Conservation (phyloP, 2,113 vertebrate genomes). For the Mesoclemmys tuberculata region DNA sequence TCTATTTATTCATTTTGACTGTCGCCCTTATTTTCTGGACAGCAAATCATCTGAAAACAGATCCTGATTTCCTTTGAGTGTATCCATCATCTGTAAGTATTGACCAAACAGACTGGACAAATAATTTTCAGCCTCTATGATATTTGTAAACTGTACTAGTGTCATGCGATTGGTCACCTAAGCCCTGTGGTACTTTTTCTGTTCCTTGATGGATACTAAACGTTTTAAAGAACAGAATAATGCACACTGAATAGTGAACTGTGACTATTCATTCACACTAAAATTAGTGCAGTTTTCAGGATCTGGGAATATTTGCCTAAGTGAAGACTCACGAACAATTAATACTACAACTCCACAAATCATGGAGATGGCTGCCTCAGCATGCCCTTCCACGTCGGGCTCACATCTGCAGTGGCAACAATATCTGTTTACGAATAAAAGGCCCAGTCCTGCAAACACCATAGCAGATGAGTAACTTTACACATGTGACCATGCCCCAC, state of each 20-base stretch:
- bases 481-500: not conserved
- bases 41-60: not conserved
- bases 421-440: not conserved
- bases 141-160: not conserved
- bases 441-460: not conserved
- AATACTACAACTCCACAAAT: not conserved
- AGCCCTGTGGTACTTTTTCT: too few species aligned
- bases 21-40: slow-evolving; percentile 3
- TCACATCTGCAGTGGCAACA: not conserved
- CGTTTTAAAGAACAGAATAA: too few species aligned
- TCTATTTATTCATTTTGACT: not conserved
- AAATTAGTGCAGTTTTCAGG: not conserved
- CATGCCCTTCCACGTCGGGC: not conserved
- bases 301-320: not conserved
- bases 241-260: not conserved
- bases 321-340: not conserved
- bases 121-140: not conserved
- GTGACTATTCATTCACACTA: not conserved
- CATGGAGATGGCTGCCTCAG: not conserved
- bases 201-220: not conserved
- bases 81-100: not conserved
- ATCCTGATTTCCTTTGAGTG: not conserved
- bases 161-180: not conserved
- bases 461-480: not conserved
- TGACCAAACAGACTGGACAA: not conserved